phyloP scores from a whole-genome alignment of 2,797 vertebrate genomes.

The Bovichtus variegatus region DNA sequence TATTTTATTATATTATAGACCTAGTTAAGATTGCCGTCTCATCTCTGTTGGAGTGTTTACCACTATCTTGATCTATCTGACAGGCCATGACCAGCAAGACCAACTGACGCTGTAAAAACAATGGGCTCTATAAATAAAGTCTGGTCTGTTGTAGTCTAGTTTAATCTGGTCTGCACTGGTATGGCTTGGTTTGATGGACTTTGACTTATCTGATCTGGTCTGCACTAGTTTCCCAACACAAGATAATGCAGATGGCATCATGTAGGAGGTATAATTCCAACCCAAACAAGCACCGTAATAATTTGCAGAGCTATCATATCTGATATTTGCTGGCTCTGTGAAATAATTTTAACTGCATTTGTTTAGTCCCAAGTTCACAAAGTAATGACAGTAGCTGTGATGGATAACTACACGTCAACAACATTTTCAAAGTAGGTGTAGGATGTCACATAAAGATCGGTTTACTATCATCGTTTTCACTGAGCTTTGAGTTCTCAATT shows the following conservation, averaged over 20 bases:
- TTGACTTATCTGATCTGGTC: slow-evolving; percentile 24
- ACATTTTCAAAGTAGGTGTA: background rate
- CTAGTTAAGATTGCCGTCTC: too few species aligned
- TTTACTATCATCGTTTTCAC: background rate
- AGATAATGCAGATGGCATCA: background rate
- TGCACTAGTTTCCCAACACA: slow-evolving; percentile 1
- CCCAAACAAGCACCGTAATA: background rate
- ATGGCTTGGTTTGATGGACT: slow-evolving; percentile 20
- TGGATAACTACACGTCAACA: background rate
- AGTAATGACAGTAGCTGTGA: background rate
- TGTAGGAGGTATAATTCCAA: background rate
- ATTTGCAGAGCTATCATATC: background rate
- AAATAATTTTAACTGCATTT: background rate
- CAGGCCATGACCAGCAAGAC: slow-evolving; percentile 16
- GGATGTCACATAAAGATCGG: background rate
- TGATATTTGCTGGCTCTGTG: background rate
- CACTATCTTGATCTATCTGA: slow-evolving; percentile 3
- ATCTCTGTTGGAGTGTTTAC: too few species aligned
- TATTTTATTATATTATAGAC: too few species aligned
- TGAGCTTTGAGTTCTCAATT: slow-evolving; percentile 1
- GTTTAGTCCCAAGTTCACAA: background rate
- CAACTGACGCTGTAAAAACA: slow-evolving; percentile 33
- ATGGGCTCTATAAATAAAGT: slow-evolving; percentile 12
- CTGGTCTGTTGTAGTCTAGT: slow-evolving; percentile 23
- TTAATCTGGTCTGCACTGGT: slow-evolving; percentile 14